Conservation (phyloP, 2,113 vertebrate species). For the Brachypodius melanocephalos region DNA sequence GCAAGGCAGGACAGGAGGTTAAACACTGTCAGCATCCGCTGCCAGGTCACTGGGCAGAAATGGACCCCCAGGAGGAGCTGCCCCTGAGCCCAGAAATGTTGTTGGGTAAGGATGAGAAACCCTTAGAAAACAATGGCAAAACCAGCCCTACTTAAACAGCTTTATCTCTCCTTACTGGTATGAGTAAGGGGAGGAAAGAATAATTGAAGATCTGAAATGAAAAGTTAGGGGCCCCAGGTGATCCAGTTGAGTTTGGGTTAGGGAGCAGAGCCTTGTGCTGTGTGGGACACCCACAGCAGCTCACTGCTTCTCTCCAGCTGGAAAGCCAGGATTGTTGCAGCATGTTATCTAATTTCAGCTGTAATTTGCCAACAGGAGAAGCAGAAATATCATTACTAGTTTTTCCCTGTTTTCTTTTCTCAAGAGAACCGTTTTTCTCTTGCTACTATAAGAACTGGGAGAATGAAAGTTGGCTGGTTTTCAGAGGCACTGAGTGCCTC, state of each 20-base stretch:
- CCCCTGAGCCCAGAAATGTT: neutral
- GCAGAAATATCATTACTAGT: constrained; percentile 1
- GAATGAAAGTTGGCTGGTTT: neutral
- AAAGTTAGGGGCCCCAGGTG: neutral
- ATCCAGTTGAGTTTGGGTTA: neutral
- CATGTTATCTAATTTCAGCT: neutral
- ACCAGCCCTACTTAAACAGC: neutral
- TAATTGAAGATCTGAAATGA: neutral
- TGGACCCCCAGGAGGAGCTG: neutral
- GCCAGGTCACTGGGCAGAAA: neutral
- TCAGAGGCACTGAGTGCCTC: constrained; percentile 2
- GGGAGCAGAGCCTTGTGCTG: neutral
- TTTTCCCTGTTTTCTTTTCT: constrained; percentile 18
- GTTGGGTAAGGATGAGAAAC: neutral
- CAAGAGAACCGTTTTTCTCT: constrained; percentile 1
- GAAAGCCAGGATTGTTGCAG: neutral
- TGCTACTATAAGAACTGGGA: neutral
- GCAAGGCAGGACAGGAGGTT: neutral
- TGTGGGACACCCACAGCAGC: neutral
- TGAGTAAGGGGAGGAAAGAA: neutral
- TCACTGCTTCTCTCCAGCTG: neutral
- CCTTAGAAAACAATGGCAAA: neutral
- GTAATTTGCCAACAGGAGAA: constrained; percentile 10
- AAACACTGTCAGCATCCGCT: neutral
- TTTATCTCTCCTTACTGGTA: neutral